phyloP scores from a whole-genome alignment of 2,113 vertebrate species.

The Chlorodrepanis virens region DNA sequence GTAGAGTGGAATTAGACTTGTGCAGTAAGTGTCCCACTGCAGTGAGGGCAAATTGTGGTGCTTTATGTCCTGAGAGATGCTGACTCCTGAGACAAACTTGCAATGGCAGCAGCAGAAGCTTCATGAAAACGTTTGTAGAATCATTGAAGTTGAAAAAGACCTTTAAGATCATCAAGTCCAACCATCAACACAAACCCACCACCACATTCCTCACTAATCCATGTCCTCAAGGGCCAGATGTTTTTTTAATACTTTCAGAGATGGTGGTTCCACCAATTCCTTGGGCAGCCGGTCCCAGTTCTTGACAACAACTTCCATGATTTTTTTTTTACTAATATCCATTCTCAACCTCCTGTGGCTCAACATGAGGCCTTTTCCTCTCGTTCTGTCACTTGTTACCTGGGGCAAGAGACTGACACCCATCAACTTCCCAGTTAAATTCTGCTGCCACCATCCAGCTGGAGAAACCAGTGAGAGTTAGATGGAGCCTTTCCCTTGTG shows the following conservation, averaged over 20 bases:
- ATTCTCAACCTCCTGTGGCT: too few species aligned
- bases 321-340: background rate
- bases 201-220: background rate
- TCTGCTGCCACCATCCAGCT: background rate
- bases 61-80: background rate
- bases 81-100: background rate
- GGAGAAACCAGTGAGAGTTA: background rate
- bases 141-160: background rate
- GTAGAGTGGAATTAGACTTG: background rate
- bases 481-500: background rate
- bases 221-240: background rate
- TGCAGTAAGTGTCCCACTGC: background rate
- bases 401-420: background rate
- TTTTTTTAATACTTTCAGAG: background rate
- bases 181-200: background rate
- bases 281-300: background rate
- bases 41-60: background rate
- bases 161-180: background rate
- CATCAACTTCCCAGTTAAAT: background rate
- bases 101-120: background rate
- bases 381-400: fast-evolving
- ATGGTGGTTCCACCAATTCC: background rate
- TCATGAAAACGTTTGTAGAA: fast-evolving
- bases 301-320: background rate
- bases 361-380: background rate